These are phyloP conservation scores for Drosophila lini DNA, from an alignment of 1,140 invertebrate species.

Conservation along the genomic window DNA sequence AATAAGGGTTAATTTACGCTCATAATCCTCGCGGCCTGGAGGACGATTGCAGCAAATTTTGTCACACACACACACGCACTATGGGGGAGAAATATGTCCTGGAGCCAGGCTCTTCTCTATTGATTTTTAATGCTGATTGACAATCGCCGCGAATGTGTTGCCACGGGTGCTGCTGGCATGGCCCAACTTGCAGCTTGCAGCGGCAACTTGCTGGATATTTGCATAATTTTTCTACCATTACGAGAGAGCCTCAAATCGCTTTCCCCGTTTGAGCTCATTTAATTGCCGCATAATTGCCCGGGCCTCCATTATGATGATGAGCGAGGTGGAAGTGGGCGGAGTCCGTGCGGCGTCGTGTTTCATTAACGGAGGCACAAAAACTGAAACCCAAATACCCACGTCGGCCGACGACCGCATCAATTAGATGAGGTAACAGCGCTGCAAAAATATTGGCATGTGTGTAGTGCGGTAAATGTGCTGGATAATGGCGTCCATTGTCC, in stretches of 20 bases:
- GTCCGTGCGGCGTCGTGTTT: background rate
- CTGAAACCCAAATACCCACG: slow-evolving; percentile 42
- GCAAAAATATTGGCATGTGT: slow-evolving; percentile 56
- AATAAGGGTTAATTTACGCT: slow-evolving; percentile 83
- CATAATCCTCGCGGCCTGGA: slow-evolving; percentile 68
- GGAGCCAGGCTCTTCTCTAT: slow-evolving; percentile 44
- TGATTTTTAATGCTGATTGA: slow-evolving; percentile 81
- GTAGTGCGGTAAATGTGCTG: slow-evolving; percentile 34
- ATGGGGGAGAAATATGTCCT: slow-evolving; percentile 48
- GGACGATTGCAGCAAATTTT: slow-evolving; percentile 64
- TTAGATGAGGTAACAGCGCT: slow-evolving; percentile 54
- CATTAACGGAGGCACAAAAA: slow-evolving; percentile 37
- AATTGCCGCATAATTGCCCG: slow-evolving; percentile 71
- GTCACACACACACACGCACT: slow-evolving; percentile 43
- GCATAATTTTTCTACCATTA: slow-evolving; percentile 63
- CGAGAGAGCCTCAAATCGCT: slow-evolving; percentile 34
- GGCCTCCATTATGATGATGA: slow-evolving; percentile 44
- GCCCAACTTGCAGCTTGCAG: slow-evolving; percentile 9
- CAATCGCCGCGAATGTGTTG: slow-evolving; percentile 34
- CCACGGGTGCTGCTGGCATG: slow-evolving; percentile 7
- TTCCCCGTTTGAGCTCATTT: slow-evolving; percentile 60
- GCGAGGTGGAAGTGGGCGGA: slow-evolving; percentile 9
- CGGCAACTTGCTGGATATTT: slow-evolving; percentile 41
- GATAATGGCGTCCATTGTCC: slow-evolving; percentile 63
- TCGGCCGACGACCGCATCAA: slow-evolving; percentile 65